Conservation (phyloP, 2,797 vertebrate genomes). For the Sebastes kiyomatsui region DNA sequence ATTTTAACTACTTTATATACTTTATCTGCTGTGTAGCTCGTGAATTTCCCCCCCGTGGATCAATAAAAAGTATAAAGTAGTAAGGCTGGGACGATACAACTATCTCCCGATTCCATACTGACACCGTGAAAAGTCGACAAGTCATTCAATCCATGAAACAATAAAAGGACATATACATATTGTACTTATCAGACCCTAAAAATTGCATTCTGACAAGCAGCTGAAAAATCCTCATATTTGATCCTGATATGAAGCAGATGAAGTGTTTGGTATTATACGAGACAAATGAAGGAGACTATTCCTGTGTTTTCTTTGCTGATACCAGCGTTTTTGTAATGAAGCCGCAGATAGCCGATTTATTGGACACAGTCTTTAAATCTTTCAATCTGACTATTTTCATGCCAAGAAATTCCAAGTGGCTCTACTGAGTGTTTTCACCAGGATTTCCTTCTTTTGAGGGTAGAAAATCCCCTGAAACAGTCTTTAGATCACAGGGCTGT, state of each 20-base stretch:
- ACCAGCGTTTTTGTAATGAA: not conserved
- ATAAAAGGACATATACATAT: not conserved
- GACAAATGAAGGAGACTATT: constrained; percentile 23
- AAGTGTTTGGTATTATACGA: not conserved
- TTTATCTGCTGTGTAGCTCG: not conserved
- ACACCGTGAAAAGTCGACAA: too few species aligned
- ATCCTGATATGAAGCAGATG: not conserved
- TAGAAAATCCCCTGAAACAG: constrained; percentile 41
- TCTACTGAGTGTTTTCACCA: constrained; percentile 48
- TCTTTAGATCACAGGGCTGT: constrained; percentile 20
- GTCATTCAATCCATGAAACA: not conserved
- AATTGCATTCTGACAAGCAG: not conserved
- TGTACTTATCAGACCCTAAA: not conserved
- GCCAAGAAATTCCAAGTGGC: constrained; percentile 66
- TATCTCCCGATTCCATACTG: too few species aligned
- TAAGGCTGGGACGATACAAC: too few species aligned
- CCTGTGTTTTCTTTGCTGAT: constrained; percentile 39
- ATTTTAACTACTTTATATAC: not conserved
- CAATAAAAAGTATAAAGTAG: too few species aligned
- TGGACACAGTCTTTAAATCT: constrained; percentile 37
- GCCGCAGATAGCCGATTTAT: constrained; percentile 37
- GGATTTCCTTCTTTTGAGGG: constrained; percentile 63
- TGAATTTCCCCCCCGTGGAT: not conserved
- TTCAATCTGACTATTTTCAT: constrained; percentile 45
- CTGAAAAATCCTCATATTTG: not conserved